These are phyloP conservation scores for Neolamprologus longior DNA, from an alignment of 2,113 vertebrate genomes.

Conservation along the genomic window DNA sequence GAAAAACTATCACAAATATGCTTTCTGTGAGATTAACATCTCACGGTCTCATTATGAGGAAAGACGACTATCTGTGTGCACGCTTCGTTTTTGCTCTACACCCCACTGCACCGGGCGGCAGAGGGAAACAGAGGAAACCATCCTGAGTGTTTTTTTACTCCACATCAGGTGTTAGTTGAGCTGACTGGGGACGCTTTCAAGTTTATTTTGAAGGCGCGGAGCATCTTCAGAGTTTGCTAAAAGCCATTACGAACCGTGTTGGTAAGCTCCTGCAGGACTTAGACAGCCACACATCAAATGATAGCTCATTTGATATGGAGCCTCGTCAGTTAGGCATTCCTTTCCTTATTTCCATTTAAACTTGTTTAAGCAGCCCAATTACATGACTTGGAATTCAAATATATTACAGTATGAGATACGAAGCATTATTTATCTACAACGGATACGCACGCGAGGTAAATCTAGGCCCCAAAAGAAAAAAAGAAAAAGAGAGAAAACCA, in stretches of 20 bases:
- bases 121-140: background rate
- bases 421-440: background rate
- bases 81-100: background rate
- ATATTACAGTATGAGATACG: conserved; percentile 1
- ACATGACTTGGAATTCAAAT: conserved; percentile 30
- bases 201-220: conserved; percentile 9
- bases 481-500: background rate
- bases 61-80: background rate
- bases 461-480: background rate
- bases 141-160: background rate
- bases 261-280: conserved; percentile 10
- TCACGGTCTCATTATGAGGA: conserved; percentile 17
- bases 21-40: conserved; percentile 40
- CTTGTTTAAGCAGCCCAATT: conserved; percentile 11
- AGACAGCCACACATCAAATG: background rate
- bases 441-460: conserved; percentile 7
- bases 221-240: background rate
- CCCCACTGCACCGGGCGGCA: background rate
- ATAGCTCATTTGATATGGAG: conserved; percentile 1
- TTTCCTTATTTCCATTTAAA: conserved; percentile 29
- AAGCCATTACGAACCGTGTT: conserved; percentile 12
- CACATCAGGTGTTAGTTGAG: conserved; percentile 25
- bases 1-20: conserved; percentile 59
- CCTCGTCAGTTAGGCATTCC: background rate
- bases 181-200: background rate